Evolutionary conservation across 1,140 invertebrate species (phyloP), one percentile per base, ranked within the genome.

Genomic region (Drosophila tropicalis): DNA sequence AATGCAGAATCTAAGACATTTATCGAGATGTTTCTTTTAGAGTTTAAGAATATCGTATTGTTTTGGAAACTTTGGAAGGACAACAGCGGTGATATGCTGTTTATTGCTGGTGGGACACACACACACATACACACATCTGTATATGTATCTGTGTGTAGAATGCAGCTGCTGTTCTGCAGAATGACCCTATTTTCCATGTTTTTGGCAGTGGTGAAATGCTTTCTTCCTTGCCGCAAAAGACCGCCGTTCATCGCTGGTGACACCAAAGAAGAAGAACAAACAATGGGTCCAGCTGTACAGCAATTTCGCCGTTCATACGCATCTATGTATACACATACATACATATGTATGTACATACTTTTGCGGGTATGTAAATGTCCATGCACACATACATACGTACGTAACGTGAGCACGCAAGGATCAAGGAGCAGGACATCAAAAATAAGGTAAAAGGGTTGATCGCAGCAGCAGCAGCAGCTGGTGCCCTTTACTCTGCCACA

Each of bases 201-300:
- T 29, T 29, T 29, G 19, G 47, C 58, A 32, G 29, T n/a, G 77
- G 70, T 57, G 83, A 87, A 86, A 86, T 73, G 72, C 79, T 86
- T 86, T 86, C 83, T 86, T 79, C 76, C 67, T 58, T 44, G 13
- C 69, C 10, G 15, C 54, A 58, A 29, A 17, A 29, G 29, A 29
- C 29, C 29, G 12, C 0, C 36, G 36, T 13, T 12, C 39, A 17
- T 19, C 39, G 69, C 72, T 41, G 62, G 68, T 57, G 66, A 60
- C 62, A 69, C 51, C 29, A 29, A 29, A 29, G 29, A 29, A 62
- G 17, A 58, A 55, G 76, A 65, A 65, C 62, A 64, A 71, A 71
- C 72, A 70, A 68, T 56, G 40, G 51, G 40, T 58, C 22, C 2
- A 55, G 63, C 13, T 29, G 58, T 29, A 36, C 15, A 15, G 55